Percentiles rank a stretch among this genome's conserved stretches.
Conservation (phyloP, 2,113 vertebrate species). For the Steatornis caripensis region DNA sequence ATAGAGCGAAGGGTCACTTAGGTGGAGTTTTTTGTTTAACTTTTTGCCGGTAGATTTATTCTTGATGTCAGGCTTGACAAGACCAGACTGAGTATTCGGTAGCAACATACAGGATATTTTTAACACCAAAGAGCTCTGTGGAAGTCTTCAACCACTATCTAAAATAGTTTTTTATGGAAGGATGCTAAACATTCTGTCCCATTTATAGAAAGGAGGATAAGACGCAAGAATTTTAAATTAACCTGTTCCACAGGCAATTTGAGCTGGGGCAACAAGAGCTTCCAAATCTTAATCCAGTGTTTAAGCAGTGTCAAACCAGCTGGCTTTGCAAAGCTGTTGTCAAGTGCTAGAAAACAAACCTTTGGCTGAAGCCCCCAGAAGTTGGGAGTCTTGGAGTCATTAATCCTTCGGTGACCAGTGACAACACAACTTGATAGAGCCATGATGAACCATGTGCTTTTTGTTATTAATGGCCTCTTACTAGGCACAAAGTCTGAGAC, state of each 20-base stretch:
- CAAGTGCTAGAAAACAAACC: background rate
- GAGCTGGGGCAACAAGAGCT: background rate
- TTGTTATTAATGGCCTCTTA: background rate
- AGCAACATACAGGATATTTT: background rate
- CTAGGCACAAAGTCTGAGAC: background rate
- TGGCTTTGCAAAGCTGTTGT: background rate
- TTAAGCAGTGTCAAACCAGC: background rate
- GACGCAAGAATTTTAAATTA: background rate
- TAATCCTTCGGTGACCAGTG: background rate
- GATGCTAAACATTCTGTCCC: background rate
- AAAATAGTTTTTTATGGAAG: background rate
- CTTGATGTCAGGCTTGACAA: background rate
- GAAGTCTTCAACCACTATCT: background rate
- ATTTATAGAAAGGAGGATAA: background rate
- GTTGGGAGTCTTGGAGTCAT: background rate
- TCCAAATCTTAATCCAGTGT: background rate
- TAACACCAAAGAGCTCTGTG: background rate
- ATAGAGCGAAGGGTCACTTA: constrained; percentile 7
- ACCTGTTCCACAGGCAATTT: background rate
- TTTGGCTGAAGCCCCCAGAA: background rate
- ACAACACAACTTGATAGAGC: background rate
- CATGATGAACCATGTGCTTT: background rate
- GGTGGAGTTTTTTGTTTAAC: background rate
- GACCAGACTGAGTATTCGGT: background rate
- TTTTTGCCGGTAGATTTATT: background rate